phyloP scores from a whole-genome alignment of 2,113 vertebrate species.

The Spizaetus ornatus region DNA sequence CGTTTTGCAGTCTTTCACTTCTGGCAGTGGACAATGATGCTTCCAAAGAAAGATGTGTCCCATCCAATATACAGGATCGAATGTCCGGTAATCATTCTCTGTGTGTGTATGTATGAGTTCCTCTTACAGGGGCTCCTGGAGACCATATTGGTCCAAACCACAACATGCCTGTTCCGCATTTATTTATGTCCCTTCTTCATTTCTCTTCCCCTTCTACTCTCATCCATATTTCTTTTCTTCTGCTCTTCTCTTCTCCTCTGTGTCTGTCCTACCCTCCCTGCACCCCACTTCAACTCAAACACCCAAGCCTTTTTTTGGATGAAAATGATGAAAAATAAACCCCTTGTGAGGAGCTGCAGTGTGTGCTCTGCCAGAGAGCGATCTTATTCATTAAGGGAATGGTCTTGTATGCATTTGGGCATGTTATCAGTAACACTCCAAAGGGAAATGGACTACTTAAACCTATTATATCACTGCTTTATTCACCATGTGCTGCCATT shows the following conservation, averaged over 20 bases:
- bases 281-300: neutral
- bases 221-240: neutral
- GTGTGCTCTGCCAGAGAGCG: neutral
- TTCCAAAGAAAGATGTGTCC: neutral
- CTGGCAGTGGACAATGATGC: neutral
- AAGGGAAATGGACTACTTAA: conserved; percentile 71
- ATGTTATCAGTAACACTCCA: conserved; percentile 61
- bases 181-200: neutral
- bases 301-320: conserved; percentile 5
- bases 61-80: neutral
- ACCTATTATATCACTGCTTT: conserved; percentile 62
- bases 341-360: conserved; percentile 2
- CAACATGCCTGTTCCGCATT: neutral
- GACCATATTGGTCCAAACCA: neutral
- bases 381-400: conserved; percentile 69
- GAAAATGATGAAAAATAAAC: conserved; percentile 54
- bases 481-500: conserved; percentile 54
- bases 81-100: no score
- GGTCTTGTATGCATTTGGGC: conserved; percentile 56
- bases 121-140: neutral
- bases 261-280: neutral
- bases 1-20: neutral
- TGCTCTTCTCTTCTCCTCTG: neutral
- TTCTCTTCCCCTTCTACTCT: neutral
- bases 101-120: neutral